Conservation (phyloP, 2,888 invertebrate genomes). For the Ephialtes manifestator region DNA sequence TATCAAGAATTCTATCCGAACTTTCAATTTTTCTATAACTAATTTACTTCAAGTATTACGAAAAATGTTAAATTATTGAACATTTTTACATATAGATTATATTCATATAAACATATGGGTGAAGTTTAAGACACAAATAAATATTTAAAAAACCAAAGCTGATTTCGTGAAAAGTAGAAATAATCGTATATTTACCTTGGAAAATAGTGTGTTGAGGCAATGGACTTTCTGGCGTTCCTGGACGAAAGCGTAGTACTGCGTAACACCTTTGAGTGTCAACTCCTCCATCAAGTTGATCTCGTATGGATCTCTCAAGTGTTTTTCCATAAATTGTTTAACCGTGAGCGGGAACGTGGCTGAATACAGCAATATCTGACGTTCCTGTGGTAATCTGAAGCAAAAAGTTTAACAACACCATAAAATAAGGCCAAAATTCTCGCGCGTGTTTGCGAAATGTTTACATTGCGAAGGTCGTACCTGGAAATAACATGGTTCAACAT, state of each 20-base stretch:
- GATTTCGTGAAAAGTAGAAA: not conserved
- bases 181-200: constrained; percentile 90
- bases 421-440: not conserved
- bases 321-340: constrained; percentile 99
- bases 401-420: not conserved
- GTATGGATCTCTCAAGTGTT: constrained; percentile 98
- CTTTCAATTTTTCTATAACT: too few species aligned
- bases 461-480: constrained; percentile 83
- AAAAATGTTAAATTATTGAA: not conserved
- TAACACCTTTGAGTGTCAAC: constrained; percentile 99
- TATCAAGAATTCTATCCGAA: too few species aligned
- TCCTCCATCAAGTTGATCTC: constrained; percentile 99
- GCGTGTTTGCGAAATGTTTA: not conserved
- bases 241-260: constrained; percentile 99
- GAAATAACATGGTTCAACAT: constrained; percentile 99
- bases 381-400: constrained; percentile 92
- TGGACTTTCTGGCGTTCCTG: constrained; percentile 99
- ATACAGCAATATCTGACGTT: constrained; percentile 99
- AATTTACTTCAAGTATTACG: too few species aligned
- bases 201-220: constrained; percentile 99
- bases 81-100: not conserved
- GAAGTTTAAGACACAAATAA: not conserved
- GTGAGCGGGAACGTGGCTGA: constrained; percentile 99
- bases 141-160: not conserved
- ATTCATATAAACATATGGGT: not conserved